These are phyloP conservation scores for Clarias pachynema DNA, from an alignment of 2,797 vertebrate genomes.

Conservation along the genomic window DNA sequence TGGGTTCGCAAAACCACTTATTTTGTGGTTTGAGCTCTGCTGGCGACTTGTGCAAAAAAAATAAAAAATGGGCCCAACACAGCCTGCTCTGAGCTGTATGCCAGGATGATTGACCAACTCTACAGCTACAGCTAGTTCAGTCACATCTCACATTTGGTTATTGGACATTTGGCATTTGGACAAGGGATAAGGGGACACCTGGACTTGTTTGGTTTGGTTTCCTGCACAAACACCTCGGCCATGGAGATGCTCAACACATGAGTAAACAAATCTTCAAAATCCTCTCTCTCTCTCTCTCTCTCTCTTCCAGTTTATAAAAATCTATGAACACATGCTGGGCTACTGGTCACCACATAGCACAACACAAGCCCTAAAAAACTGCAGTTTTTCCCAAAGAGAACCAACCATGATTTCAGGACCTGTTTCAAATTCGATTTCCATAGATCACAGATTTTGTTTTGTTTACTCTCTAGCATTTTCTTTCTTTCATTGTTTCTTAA, in stretches of 20 bases:
- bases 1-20: conserved; percentile 74
- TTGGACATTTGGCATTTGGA: conserved; percentile 40
- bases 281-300: conserved; percentile 30
- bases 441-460: conserved; percentile 46
- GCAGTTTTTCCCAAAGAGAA: conserved; percentile 21
- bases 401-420: conserved; percentile 41
- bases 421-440: conserved; percentile 51
- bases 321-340: conserved; percentile 38
- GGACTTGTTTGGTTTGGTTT: conserved; percentile 65
- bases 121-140: conserved; percentile 61
- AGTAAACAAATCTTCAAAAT: conserved; percentile 63
- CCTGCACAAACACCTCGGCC: conserved; percentile 64
- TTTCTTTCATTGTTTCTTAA: conserved; percentile 48
- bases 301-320: conserved; percentile 18
- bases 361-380: conserved; percentile 45
- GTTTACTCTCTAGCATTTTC: conserved; percentile 31
- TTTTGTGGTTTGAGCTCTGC: conserved; percentile 74
- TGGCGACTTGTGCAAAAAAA: conserved; percentile 67
- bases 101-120: conserved; percentile 64
- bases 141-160: conserved; percentile 52
- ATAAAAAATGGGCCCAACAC: conserved; percentile 59
- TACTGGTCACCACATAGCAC: conserved; percentile 47
- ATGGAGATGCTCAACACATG: conserved; percentile 57
- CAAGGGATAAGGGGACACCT: conserved; percentile 70
- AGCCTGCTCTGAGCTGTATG: conserved; percentile 58